These are phyloP conservation scores for Yponomeuta malinellus DNA, from an alignment of 2,888 invertebrate species.

Conservation along the genomic window DNA sequence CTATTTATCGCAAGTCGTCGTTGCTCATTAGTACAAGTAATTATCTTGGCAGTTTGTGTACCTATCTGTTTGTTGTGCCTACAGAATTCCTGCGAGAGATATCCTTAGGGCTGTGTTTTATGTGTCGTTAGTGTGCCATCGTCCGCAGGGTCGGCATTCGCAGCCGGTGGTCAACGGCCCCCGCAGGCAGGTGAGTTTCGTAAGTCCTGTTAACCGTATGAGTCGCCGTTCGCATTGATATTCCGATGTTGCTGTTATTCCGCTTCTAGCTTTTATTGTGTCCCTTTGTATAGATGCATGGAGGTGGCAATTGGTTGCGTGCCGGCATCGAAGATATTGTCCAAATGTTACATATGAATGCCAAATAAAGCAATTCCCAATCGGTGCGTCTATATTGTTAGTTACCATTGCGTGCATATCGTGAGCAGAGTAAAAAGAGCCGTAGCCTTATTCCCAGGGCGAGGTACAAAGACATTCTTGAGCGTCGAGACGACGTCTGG, in stretches of 20 bases:
- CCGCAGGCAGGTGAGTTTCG: conserved; percentile 60
- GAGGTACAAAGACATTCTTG: conserved; percentile 62
- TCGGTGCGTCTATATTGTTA: not conserved
- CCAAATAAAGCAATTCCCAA: not conserved
- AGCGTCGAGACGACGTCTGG: conserved; percentile 40
- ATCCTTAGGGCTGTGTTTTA: conserved; percentile 7
- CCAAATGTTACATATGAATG: not conserved
- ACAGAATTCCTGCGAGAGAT: conserved; percentile 4
- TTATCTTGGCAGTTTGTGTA: not conserved
- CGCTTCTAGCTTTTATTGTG: conserved; percentile 40
- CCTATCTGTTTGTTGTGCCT: conserved; percentile 11
- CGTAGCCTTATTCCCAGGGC: conserved; percentile 22
- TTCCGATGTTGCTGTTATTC: conserved; percentile 62
- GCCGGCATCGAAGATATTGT: not conserved
- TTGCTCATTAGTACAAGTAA: not conserved
- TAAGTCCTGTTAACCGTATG: conserved; percentile 71
- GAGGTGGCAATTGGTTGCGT: conserved; percentile 4
- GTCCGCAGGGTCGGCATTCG: conserved; percentile 35
- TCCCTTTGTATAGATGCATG: not conserved
- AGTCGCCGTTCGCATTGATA: conserved; percentile 63
- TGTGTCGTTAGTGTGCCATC: conserved; percentile 29
- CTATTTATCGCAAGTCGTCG: conserved; percentile 44
- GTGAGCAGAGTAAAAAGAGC: conserved; percentile 38
- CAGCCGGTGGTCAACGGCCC: conserved; percentile 64
- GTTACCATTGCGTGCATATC: conserved; percentile 26